Conservation (phyloP, 2,113 vertebrate species). For the Coryphaenoides rupestris region DNA sequence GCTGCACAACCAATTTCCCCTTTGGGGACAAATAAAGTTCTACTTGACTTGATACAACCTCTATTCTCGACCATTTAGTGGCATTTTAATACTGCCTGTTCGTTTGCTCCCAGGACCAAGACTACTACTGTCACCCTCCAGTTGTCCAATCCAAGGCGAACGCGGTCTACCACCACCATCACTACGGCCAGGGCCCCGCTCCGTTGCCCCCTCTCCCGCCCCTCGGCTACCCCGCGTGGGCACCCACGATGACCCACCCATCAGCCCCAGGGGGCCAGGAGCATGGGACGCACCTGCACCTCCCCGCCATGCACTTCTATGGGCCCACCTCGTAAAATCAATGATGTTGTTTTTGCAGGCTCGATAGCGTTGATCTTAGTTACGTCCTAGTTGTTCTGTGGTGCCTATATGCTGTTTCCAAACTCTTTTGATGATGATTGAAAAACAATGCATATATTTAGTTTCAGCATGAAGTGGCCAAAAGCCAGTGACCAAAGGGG, state of each 20-base stretch:
- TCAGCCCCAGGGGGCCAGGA: slow-evolving; percentile 9
- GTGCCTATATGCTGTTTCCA: too few relatives aligned
- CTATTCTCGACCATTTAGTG: background rate
- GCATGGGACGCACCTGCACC: slow-evolving; percentile 29
- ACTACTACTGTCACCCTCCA: slow-evolving; percentile 37
- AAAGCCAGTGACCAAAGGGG: too few relatives aligned
- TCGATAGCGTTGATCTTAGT: too few relatives aligned
- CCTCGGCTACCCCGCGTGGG: slow-evolving; percentile 54
- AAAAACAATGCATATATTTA: too few relatives aligned
- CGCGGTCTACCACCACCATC: slow-evolving; percentile 80
- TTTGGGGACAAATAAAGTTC: too few relatives aligned
- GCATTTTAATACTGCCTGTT: slow-evolving; percentile 2
- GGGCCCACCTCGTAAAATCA: too few relatives aligned
- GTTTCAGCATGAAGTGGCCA: too few relatives aligned
- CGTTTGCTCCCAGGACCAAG: slow-evolving; percentile 45
- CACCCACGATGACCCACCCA: slow-evolving; percentile 43
- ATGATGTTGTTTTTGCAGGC: too few relatives aligned
- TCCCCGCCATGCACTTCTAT: slow-evolving; percentile 1
- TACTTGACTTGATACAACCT: too few relatives aligned
- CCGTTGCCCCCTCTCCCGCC: slow-evolving; percentile 41
- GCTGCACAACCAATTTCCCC: too few relatives aligned
- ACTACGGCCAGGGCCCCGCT: slow-evolving; percentile 58
- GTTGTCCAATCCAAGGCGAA: slow-evolving; percentile 49
- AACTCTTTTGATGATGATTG: too few relatives aligned
- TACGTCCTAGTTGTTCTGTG: too few relatives aligned